Conservation (phyloP, 2,888 invertebrate genomes). For the Diaperis boleti region DNA sequence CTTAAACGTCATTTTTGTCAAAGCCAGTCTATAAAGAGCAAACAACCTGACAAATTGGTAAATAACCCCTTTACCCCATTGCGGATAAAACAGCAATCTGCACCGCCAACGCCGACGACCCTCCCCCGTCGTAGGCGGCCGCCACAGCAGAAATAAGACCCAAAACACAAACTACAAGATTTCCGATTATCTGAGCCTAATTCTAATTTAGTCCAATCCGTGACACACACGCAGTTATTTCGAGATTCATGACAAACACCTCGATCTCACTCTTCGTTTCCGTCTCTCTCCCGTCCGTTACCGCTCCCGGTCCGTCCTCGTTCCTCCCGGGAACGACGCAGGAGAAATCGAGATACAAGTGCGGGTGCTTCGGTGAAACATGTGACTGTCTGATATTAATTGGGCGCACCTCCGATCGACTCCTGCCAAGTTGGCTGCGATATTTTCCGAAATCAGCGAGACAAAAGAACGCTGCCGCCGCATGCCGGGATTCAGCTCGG, state of each 20-base stretch:
- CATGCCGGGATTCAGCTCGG: too few relatives aligned
- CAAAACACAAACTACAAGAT: constrained; percentile 27
- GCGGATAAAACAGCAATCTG: too few relatives aligned
- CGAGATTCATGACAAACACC: constrained; percentile 50
- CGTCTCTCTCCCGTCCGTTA: constrained; percentile 1
- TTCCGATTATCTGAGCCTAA: constrained; percentile 46
- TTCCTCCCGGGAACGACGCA: constrained; percentile 1
- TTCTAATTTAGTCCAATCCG: constrained; percentile 49
- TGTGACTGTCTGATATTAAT: constrained; percentile 53
- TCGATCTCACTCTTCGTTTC: constrained; percentile 39
- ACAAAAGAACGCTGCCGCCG: constrained; percentile 19
- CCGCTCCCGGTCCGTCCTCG: background rate
- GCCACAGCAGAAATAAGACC: constrained; percentile 2
- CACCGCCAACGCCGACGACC: too few relatives aligned
- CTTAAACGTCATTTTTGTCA: too few relatives aligned
- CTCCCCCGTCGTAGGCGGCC: background rate
- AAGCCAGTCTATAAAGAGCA: too few relatives aligned
- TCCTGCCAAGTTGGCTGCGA: constrained; percentile 52
- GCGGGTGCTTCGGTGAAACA: constrained; percentile 50
- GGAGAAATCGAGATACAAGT: constrained; percentile 38
- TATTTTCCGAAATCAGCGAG: constrained; percentile 11
- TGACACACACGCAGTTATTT: constrained; percentile 50
- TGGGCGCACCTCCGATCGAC: constrained; percentile 54
- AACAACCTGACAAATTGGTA: too few relatives aligned
- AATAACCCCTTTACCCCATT: too few relatives aligned